Evolutionary conservation across 2,797 vertebrate genomes (phyloP).

Genomic region (Smutsia gigantea): DNA sequence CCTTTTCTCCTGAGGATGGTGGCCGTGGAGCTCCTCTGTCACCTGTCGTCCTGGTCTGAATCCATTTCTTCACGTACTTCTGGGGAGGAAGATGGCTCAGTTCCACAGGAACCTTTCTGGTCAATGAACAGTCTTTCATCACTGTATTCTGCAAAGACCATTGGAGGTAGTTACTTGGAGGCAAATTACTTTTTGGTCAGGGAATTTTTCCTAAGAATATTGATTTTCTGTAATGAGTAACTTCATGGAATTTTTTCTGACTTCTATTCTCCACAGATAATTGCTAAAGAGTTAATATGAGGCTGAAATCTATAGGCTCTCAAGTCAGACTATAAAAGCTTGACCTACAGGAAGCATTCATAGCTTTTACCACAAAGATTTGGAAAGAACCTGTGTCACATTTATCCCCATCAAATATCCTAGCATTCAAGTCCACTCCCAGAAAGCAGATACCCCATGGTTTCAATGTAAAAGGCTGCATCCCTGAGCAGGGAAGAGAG

Average conservation of each 20-base stretch:
- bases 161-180: not conserved
- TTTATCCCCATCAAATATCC: not conserved
- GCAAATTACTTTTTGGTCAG: not conserved
- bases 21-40: not conserved
- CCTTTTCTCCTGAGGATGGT: not conserved
- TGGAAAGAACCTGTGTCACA: not conserved
- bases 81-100: not conserved
- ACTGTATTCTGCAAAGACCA: not conserved
- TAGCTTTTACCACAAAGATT: not conserved
- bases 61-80: not conserved
- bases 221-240: slow-evolving; percentile 20
- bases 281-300: not conserved
- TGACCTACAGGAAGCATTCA: not conserved
- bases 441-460: not conserved
- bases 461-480: not conserved
- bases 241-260: not conserved
- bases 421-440: not conserved
- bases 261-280: not conserved
- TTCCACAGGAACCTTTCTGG: not conserved
- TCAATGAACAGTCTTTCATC: not conserved
- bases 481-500: not conserved
- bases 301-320: not conserved
- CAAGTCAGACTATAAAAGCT: not conserved
- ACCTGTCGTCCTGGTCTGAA: not conserved
- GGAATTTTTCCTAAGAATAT: not conserved